Base-by-base conservation (phyloP, 2,888 invertebrate species). In the Noctua pronuba region DNA sequence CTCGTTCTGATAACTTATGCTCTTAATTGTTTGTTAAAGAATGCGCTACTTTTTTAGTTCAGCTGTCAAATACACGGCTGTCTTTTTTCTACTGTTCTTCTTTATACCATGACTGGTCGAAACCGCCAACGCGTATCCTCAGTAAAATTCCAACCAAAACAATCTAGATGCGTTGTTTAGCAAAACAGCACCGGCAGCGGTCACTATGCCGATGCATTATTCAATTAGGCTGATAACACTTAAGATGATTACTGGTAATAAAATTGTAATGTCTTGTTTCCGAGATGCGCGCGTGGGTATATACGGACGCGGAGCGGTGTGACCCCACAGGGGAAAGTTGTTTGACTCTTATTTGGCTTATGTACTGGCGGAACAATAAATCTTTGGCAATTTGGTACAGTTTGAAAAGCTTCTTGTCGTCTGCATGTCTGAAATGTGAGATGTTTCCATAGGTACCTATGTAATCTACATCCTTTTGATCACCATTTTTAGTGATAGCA, bases 171-270 rank as follows among this genome's bases (percentile, higher is more conserved):
- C 35, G 69, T 81, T 81, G 82, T 79, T 83, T 82, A 86, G 86
- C 82, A 84, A 88, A 89, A 86, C 89, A 86, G 73, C 82, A 86
- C 88, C 89, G 84, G 87, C 84, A 88, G 85, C 86, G 88, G 89
- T 90, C 90, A 88, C 91, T 93, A 94, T 93, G 88, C 90, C 89
- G 92, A 94, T 94, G 94, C 94, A 96, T 96, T 96, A 96, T 96
- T 95, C 96, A 96, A 96, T 96, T 96, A 96, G 90, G 88, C 93
- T 94, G 96, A 96, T 95, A 96, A 95, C 96, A 96, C 96, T 96
- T 96, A 94, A 94, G 94, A 93, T 93, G 93, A 95, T 96, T 95
- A 95, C 94, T 92, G 91, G 92, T 95, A 95, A 95, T 95, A 96
- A 94, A 96, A 96, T 92, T 95, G 96, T 96, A 96, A 96, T 96